Percentiles rank a stretch among this genome's conserved stretches.
These are phyloP conservation scores for Bolborhynchus lineola DNA, from an alignment of 2,113 vertebrate species.

Conservation along the genomic window DNA sequence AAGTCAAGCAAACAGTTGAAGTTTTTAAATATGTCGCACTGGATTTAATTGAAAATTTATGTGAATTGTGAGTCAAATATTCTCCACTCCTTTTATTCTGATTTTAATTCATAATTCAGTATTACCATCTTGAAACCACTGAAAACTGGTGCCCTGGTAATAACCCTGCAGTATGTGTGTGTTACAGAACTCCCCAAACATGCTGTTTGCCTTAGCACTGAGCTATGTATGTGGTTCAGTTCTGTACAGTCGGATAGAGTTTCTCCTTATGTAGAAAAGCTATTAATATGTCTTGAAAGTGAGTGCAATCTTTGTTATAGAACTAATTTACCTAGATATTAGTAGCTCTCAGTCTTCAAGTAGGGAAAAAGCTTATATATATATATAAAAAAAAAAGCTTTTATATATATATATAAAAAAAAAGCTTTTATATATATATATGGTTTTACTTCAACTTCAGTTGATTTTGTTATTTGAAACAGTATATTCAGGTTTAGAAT, in stretches of 20 bases:
- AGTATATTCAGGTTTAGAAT: neutral
- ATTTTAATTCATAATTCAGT: slow-evolving; percentile 18
- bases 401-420: neutral
- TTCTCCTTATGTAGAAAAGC: neutral
- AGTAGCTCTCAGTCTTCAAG: neutral
- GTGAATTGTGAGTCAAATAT: neutral
- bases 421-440: neutral
- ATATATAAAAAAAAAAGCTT: too few relatives aligned
- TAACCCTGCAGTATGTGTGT: neutral
- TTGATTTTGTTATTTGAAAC: neutral
- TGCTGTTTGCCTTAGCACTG: neutral
- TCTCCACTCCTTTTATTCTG: neutral
- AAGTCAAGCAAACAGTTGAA: neutral
- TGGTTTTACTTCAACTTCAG: neutral
- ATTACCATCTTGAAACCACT: neutral
- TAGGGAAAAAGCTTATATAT: neutral
- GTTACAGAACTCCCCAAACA: neutral
- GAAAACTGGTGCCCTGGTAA: neutral
- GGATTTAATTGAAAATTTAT: neutral
- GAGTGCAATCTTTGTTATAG: neutral
- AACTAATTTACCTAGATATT: neutral
- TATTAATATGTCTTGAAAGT: neutral
- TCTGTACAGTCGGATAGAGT: neutral
- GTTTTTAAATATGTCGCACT: neutral
- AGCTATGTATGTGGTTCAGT: neutral